Evolutionary conservation across 2,888 invertebrate genomes (phyloP), one percentile per base, ranked within the genome.

Genomic region (Plusia festucae): DNA sequence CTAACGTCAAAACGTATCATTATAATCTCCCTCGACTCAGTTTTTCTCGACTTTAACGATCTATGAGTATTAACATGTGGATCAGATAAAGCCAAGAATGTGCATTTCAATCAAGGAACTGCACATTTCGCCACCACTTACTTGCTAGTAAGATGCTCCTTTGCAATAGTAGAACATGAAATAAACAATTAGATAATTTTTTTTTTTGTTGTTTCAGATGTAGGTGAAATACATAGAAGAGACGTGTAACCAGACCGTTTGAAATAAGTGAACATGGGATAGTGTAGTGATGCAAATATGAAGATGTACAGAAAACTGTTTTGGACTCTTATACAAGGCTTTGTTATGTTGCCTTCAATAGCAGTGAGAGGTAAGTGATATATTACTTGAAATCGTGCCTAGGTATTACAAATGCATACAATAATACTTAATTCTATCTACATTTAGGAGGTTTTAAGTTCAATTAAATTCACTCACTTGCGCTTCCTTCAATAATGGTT

Each of bases 361-460:
- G 89, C 88, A 8, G 70, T 86, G 44, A 83, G 82, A 79, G 90
- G 90, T 90, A 76, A 83, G 85, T n/a, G n/a, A n/a, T n/a, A n/a
- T n/a, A n/a, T n/a, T n/a, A n/a, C n/a, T n/a, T n/a, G n/a, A n/a
- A n/a, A n/a, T n/a, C n/a, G n/a, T n/a, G n/a, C n/a, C n/a, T n/a
- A n/a, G n/a, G n/a, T n/a, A n/a, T n/a, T n/a, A n/a, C n/a, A n/a
- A n/a, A n/a, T n/a, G n/a, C n/a, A n/a, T n/a, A n/a, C n/a, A n/a
- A n/a, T n/a, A n/a, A n/a, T n/a, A n/a, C n/a, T n/a, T n/a, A n/a
- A n/a, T n/a, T n/a, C n/a, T n/a, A n/a, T n/a, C n/a, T n/a, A n/a
- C n/a, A n/a, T n/a, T n/a, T n/a, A n/a, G n/a, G n/a, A n/a, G n/a
- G n/a, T n/a, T n/a, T n/a, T n/a, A n/a, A n/a, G n/a, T n/a, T n/a